A percentile compares a stretch with the other conserved stretches of the same genome.
Conservation (phyloP, 2,888 invertebrate species). For the Apamea sordens region DNA sequence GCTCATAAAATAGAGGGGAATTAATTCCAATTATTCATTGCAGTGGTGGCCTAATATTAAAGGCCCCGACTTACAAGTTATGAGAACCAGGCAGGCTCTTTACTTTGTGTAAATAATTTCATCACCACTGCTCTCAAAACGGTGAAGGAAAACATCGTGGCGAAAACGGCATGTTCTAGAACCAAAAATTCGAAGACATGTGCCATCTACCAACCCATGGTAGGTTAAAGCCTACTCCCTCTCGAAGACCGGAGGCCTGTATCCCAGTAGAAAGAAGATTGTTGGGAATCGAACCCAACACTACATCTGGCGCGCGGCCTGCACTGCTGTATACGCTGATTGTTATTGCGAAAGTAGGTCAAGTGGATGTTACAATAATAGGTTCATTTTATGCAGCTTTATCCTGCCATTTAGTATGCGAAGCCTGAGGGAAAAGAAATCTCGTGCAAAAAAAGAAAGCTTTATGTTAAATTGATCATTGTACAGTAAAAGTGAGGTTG, state of each 20-base stretch:
- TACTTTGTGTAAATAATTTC: neutral
- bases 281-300: too few species aligned
- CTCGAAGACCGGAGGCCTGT: neutral
- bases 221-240: neutral
- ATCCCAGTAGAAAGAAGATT: neutral
- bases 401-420: neutral
- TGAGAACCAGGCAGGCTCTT: neutral
- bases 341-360: slow-evolving; percentile 7
- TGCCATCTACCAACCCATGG: neutral
- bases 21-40: neutral
- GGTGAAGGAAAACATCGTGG: neutral
- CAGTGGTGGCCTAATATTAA: neutral
- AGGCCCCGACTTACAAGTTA: neutral
- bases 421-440: neutral
- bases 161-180: neutral
- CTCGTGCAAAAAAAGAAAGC: neutral
- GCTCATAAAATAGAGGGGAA: neutral
- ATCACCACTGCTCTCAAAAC: neutral
- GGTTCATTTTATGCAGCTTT: neutral
- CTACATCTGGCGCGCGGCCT: too few species aligned
- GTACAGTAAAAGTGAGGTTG: slow-evolving; percentile 17
- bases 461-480: slow-evolving; percentile 1
- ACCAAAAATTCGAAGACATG: neutral
- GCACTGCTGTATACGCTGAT: too few species aligned
- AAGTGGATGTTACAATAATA: slow-evolving; percentile 1